Percentiles rank a stretch among this genome's conserved stretches.
Conservation (phyloP, 53 echinoderm and acorn worm genomes). For the Echinometra lucunter region DNA sequence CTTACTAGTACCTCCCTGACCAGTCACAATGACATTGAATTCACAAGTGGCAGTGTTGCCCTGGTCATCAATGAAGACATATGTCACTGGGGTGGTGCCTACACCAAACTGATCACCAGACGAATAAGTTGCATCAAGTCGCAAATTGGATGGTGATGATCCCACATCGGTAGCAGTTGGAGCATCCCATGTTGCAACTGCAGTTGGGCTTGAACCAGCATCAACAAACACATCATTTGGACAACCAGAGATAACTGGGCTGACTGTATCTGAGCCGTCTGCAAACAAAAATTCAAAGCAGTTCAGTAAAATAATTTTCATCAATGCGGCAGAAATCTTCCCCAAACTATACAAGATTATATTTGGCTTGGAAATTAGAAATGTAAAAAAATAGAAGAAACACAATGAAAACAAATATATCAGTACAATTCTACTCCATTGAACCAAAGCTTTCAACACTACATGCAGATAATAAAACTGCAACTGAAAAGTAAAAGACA, state of each 20-base stretch:
- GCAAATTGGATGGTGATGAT: not conserved
- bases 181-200: not conserved
- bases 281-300: not conserved
- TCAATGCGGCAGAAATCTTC: too few relatives aligned
- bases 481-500: too few relatives aligned
- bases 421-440: too few relatives aligned
- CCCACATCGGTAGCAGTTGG: slow-evolving; percentile 2
- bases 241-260: not conserved
- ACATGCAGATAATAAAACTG: too few relatives aligned
- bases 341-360: too few relatives aligned
- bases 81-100: slow-evolving; percentile 69
- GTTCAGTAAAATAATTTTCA: too few relatives aligned
- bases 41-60: slow-evolving; percentile 55
- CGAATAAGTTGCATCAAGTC: not conserved
- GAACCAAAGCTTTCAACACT: too few relatives aligned
- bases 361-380: too few relatives aligned
- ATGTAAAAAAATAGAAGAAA: too few relatives aligned
- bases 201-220: not conserved
- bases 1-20: slow-evolving; percentile 7
- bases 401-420: too few relatives aligned
- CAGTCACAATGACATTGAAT: slow-evolving; percentile 65
- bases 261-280: not conserved
- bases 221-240: not conserved
- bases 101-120: slow-evolving; percentile 38
- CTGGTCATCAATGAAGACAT: slow-evolving; percentile 65